Evolutionary conservation across 2,888 invertebrate genomes (phyloP).

Genomic region (Polyploca ridens): DNA sequence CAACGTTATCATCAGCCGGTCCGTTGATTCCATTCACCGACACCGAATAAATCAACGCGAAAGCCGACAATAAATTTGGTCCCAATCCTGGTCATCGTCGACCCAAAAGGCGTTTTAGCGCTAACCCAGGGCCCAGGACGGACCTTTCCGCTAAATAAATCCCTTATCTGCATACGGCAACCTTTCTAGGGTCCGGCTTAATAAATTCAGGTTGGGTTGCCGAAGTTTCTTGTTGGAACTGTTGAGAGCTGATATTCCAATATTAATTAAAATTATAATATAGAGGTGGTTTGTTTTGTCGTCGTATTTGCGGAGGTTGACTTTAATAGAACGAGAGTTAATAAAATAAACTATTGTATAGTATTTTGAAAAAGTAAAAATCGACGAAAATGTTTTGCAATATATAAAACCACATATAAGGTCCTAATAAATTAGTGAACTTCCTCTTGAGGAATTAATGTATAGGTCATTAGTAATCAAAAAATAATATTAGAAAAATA

Average conservation of each 20-base stretch:
- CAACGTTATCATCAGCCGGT: constrained; percentile 63
- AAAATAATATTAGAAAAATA: too few relatives aligned
- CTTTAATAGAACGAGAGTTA: too few relatives aligned
- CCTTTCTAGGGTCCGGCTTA: constrained; percentile 84
- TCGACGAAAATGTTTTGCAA: background rate
- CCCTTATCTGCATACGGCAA: constrained; percentile 85
- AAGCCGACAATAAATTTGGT: constrained; percentile 81
- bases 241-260: constrained; percentile 53
- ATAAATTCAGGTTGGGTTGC: constrained; percentile 84
- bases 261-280: too few relatives aligned
- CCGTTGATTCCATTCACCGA: constrained; percentile 67
- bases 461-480: too few relatives aligned
- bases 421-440: too few relatives aligned
- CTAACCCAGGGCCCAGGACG: constrained; percentile 81
- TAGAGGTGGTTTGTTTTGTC: too few relatives aligned
- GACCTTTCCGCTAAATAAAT: constrained; percentile 85
- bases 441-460: too few relatives aligned
- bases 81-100: constrained; percentile 82
- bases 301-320: too few relatives aligned
- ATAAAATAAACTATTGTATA: background rate
- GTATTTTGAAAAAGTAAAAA: too few relatives aligned
- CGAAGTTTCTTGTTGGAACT: constrained; percentile 65
- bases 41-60: constrained; percentile 79
- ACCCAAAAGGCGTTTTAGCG: constrained; percentile 78
- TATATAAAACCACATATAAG: too few relatives aligned